phyloP scores from a whole-genome alignment of 2,113 vertebrate genomes.

The Stomatorhinus ivindoensis region DNA sequence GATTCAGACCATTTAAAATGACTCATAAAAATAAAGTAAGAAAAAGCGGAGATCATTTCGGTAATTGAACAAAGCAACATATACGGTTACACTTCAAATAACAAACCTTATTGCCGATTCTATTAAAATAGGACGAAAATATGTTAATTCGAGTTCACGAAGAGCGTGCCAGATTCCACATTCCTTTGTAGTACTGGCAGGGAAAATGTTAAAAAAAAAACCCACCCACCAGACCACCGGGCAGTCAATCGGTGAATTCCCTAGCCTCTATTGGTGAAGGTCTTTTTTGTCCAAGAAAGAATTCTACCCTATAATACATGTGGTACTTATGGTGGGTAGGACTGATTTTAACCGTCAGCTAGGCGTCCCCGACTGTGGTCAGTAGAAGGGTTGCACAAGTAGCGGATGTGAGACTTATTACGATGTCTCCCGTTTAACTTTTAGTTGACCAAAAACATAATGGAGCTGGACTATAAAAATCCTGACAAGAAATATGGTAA shows the following conservation, averaged over 20 bases:
- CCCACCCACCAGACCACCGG: constrained; percentile 4
- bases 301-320: constrained; percentile 7
- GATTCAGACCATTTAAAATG: neutral
- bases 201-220: neutral
- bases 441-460: constrained; percentile 20
- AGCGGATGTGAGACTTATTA: neutral
- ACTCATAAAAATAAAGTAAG: neutral
- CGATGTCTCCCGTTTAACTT: neutral
- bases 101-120: neutral
- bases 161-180: neutral
- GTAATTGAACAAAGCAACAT: neutral
- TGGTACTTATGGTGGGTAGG: neutral
- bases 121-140: neutral
- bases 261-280: constrained; percentile 35
- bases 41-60: neutral
- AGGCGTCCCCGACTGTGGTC: neutral
- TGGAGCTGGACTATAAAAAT: constrained; percentile 55
- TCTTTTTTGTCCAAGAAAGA: constrained; percentile 11
- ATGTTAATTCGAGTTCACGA: neutral
- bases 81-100: neutral
- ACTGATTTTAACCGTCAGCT: neutral
- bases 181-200: neutral
- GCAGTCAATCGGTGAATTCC: constrained; percentile 19
- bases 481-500: constrained; percentile 57
- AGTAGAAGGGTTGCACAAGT: neutral